phyloP scores from a whole-genome alignment of 2,888 invertebrate genomes.

The Lasioglossum malachurum region DNA sequence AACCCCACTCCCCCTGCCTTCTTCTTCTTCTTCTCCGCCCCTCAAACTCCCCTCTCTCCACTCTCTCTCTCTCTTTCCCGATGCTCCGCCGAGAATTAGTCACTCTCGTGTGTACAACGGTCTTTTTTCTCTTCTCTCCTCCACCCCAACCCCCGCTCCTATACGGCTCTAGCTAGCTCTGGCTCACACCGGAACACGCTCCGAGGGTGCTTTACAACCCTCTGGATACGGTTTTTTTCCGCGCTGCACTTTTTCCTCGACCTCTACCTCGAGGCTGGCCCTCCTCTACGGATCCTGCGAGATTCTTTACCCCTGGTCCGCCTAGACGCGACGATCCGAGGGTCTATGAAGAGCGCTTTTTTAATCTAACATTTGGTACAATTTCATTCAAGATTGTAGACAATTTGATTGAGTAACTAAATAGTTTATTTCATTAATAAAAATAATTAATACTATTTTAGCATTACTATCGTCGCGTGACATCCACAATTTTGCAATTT shows the following conservation, averaged over 20 bases:
- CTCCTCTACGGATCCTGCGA: not conserved
- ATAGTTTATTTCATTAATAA: no score
- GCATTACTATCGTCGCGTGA: no score
- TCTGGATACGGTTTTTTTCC: conserved; percentile 9
- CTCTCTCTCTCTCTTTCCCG: not conserved
- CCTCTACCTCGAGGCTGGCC: not conserved
- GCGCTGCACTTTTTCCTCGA: conserved; percentile 5
- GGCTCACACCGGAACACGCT: conserved; percentile 10
- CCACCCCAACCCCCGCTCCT: not conserved
- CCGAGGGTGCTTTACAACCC: conserved; percentile 14
- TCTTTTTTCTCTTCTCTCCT: not conserved
- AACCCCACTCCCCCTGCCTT: not conserved
- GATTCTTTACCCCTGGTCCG: not conserved
- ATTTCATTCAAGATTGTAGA: not conserved
- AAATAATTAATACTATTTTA: no score
- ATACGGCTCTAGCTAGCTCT: not conserved
- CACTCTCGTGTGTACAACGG: conserved; percentile 13
- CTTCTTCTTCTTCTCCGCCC: not conserved
- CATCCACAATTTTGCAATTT: not conserved
- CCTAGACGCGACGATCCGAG: not conserved
- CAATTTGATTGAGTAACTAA: no score
- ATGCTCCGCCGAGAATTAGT: conserved; percentile 15
- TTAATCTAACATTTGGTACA: not conserved
- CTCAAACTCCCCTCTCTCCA: not conserved
- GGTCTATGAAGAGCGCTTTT: not conserved